Evolutionary conservation across 1,140 invertebrate species (phyloP).

Genomic region (Latrodectus geometricus): DNA sequence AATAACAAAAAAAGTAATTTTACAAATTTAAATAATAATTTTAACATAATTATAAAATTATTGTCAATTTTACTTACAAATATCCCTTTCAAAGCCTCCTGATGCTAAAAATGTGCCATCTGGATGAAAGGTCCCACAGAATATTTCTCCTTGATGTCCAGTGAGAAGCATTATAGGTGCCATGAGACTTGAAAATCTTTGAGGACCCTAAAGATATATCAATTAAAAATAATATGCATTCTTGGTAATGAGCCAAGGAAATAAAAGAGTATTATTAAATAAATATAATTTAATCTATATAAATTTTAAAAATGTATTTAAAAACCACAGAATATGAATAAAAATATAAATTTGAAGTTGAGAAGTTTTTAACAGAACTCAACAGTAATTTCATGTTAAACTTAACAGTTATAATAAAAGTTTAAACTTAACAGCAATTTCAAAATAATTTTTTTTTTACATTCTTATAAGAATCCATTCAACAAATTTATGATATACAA

Average conservation of each 20-base stretch:
- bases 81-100: slow-evolving; percentile 95
- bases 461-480: too few relatives aligned
- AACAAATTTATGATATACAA: too few relatives aligned
- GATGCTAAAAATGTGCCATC: slow-evolving; percentile 94
- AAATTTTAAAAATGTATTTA: background rate
- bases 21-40: too few relatives aligned
- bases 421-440: too few relatives aligned
- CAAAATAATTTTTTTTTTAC: too few relatives aligned
- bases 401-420: too few relatives aligned
- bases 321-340: too few relatives aligned
- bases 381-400: too few relatives aligned
- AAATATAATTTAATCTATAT: background rate
- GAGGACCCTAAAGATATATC: slow-evolving; percentile 71
- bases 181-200: slow-evolving; percentile 87
- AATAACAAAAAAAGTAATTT: too few relatives aligned
- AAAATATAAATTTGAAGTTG: too few relatives aligned
- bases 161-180: slow-evolving; percentile 97
- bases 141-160: slow-evolving; percentile 97
- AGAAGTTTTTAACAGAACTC: too few relatives aligned
- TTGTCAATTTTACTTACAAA: slow-evolving; percentile 79
- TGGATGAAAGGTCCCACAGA: slow-evolving; percentile 92
- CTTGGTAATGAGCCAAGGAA: background rate
- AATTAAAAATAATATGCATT: background rate
- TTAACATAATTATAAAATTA: background rate
- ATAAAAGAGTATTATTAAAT: background rate